Conservation (phyloP, 2,113 vertebrate genomes). For the Gracilinanus agilis region DNA sequence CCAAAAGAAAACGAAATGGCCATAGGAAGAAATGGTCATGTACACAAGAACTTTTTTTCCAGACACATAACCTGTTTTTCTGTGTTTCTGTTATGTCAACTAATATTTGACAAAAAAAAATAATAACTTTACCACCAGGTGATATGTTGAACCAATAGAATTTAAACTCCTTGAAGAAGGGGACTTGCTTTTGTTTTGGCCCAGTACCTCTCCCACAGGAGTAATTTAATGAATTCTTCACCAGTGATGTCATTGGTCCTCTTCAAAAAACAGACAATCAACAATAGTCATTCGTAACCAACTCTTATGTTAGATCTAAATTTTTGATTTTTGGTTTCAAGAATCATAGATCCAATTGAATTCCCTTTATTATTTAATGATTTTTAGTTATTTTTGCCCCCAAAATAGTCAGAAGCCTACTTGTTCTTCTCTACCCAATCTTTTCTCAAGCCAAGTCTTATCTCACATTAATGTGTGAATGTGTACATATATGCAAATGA, state of each 20-base stretch:
- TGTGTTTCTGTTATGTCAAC: background rate
- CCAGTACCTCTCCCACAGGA: background rate
- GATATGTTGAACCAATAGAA: background rate
- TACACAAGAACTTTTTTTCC: background rate
- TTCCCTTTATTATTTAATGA: background rate
- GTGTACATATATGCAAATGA: background rate
- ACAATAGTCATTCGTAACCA: background rate
- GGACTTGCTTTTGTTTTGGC: background rate
- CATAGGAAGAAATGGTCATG: background rate
- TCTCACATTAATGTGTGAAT: background rate
- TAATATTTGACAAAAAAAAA: background rate
- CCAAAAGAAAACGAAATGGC: no score
- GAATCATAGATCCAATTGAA: background rate
- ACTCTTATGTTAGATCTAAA: constrained; percentile 23
- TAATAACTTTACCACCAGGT: background rate
- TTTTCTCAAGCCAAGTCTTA: background rate
- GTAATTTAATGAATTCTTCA: background rate
- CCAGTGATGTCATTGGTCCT: no score
- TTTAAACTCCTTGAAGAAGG: background rate
- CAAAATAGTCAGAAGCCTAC: background rate
- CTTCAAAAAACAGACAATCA: no score
- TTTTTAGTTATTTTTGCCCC: constrained; percentile 12
- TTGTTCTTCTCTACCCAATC: background rate
- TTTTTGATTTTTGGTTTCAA: background rate
- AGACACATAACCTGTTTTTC: background rate